Percentiles rank a stretch among this genome's conserved stretches.
Conservation (phyloP, 2,797 vertebrate genomes). For the Rhodeus uyekii region DNA sequence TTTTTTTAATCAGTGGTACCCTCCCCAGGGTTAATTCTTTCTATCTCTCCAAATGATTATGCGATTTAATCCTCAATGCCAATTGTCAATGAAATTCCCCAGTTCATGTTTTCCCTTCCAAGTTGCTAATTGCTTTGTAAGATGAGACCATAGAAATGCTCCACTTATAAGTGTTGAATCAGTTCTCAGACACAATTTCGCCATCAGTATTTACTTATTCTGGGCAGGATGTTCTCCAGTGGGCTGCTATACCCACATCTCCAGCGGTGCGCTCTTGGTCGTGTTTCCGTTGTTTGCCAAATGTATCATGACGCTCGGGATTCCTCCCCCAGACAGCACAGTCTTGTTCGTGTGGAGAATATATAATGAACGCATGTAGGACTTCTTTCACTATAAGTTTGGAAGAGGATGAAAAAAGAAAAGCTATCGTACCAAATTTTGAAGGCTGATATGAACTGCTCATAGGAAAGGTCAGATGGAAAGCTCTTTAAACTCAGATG, state of each 20-base stretch:
- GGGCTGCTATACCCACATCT: conserved; percentile 25
- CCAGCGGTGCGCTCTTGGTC: background rate
- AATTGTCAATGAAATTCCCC: conserved; percentile 24
- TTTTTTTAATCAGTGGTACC: background rate
- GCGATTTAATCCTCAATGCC: background rate
- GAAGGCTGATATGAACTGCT: background rate
- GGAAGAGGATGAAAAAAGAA: background rate
- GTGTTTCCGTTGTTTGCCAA: conserved; percentile 26
- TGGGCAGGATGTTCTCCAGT: conserved; percentile 51
- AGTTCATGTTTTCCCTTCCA: conserved; percentile 30
- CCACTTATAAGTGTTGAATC: conserved; percentile 61
- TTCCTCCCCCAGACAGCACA: conserved; percentile 3
- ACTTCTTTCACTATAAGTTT: conserved; percentile 2
- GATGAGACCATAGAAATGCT: conserved; percentile 44
- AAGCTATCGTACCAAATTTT: background rate
- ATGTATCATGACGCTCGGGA: background rate
- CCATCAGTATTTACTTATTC: conserved; percentile 56
- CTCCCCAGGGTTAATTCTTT: background rate
- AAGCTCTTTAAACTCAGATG: background rate
- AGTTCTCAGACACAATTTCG: conserved; percentile 55
- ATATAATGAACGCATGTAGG: background rate
- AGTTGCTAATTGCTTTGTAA: conserved; percentile 45
- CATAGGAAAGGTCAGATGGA: background rate
- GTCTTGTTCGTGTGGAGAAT: conserved; percentile 18
- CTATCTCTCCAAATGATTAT: background rate